Evolutionary conservation across 2,888 invertebrate species (phyloP).

Genomic region (Apamea crenata): DNA sequence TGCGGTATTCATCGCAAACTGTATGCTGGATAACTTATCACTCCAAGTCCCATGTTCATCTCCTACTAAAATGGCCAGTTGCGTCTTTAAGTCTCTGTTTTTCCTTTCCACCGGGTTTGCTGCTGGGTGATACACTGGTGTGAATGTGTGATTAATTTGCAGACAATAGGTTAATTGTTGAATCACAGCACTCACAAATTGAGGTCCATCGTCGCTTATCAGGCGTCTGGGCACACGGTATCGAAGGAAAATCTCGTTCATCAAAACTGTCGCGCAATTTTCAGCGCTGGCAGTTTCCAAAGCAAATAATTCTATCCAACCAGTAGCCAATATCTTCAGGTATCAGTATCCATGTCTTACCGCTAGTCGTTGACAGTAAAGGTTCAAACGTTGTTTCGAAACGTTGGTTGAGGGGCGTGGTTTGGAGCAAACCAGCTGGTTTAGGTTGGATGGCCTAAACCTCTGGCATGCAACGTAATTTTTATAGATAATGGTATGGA

Average conservation of each 20-base stretch:
- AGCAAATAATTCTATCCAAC: constrained; percentile 67
- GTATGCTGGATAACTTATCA: too few relatives aligned
- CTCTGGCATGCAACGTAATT: constrained; percentile 69
- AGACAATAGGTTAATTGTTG: too few relatives aligned
- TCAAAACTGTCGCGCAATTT: constrained; percentile 67
- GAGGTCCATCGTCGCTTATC: constrained; percentile 47
- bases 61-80: too few relatives aligned
- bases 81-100: too few relatives aligned
- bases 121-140: too few relatives aligned
- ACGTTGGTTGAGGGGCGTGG: constrained; percentile 53
- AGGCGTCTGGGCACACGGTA: constrained; percentile 72
- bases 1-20: too few relatives aligned
- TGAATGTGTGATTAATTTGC: too few relatives aligned
- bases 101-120: too few relatives aligned
- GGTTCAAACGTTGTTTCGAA: constrained; percentile 19
- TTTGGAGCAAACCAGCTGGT: constrained; percentile 70
- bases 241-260: constrained; percentile 74
- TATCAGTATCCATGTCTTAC: constrained; percentile 60
- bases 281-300: constrained; percentile 62
- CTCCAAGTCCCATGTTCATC: too few relatives aligned
- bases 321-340: constrained; percentile 62
- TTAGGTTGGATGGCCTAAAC: constrained; percentile 72
- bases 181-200: too few relatives aligned
- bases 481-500: too few relatives aligned
- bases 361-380: background rate